phyloP scores from a whole-genome alignment of 2,888 invertebrate genomes.

The Sinelater perroti region DNA sequence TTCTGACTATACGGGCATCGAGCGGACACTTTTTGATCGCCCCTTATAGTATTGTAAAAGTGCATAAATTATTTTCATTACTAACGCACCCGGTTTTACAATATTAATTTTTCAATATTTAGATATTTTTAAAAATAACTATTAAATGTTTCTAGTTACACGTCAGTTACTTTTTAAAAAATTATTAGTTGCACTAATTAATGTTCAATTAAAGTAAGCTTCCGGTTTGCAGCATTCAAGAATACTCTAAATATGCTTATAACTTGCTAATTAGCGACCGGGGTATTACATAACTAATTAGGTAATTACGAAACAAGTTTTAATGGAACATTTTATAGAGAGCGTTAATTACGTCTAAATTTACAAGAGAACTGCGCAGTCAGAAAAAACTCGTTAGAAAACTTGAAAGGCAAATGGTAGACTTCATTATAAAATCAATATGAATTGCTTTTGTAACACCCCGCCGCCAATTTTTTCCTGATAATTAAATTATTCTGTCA shows the following conservation, averaged over 20 bases:
- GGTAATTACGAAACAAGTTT: slow-evolving; percentile 32
- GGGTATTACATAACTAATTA: slow-evolving; percentile 28
- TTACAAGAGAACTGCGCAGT: slow-evolving; percentile 19
- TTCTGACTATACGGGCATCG: too few relatives aligned
- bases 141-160: too few relatives aligned
- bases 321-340: slow-evolving; percentile 27
- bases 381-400: slow-evolving; percentile 28
- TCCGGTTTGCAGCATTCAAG: too few relatives aligned
- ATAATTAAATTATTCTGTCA: slow-evolving; percentile 38
- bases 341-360: slow-evolving; percentile 31
- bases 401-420: slow-evolving; percentile 26
- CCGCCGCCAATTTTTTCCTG: slow-evolving; percentile 33
- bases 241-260: slow-evolving; percentile 21
- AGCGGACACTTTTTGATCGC: too few relatives aligned
- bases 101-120: too few relatives aligned
- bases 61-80: too few relatives aligned
- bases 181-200: slow-evolving; percentile 8
- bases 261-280: slow-evolving; percentile 20
- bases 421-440: slow-evolving; percentile 38
- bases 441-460: slow-evolving; percentile 37
- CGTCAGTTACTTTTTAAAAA: too few relatives aligned
- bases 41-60: too few relatives aligned
- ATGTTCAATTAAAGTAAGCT: slow-evolving; percentile 11
- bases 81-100: too few relatives aligned
- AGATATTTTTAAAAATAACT: too few relatives aligned